Conservation (phyloP, 2,113 vertebrate species). For the Dolichallabes microphthalmus region DNA sequence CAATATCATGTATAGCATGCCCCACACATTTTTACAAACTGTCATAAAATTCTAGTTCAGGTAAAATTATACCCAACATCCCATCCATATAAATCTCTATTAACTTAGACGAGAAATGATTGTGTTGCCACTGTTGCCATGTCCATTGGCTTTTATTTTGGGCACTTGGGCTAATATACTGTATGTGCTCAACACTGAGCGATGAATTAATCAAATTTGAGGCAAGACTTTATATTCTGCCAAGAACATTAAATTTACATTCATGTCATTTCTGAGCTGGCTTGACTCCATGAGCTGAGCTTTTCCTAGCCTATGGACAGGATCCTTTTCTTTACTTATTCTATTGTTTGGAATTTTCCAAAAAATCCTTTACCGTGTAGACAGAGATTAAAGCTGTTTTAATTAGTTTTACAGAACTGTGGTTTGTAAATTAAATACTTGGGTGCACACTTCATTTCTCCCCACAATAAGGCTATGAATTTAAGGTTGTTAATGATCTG, state of each 20-base stretch:
- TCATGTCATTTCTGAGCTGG: slow-evolving; percentile 17
- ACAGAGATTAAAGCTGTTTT: background rate
- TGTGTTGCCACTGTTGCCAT: background rate
- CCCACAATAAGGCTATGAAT: too few relatives aligned
- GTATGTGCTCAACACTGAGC: background rate
- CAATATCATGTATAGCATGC: background rate
- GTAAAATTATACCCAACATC: background rate
- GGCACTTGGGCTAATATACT: slow-evolving; percentile 5
- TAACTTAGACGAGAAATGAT: background rate
- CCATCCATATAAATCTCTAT: background rate
- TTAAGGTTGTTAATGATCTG: too few relatives aligned
- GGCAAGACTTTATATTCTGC: background rate
- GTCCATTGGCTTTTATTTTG: background rate
- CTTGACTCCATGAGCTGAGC: background rate
- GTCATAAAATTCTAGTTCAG: background rate
- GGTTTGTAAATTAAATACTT: background rate
- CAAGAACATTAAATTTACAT: slow-evolving; percentile 10
- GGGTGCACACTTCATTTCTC: too few relatives aligned
- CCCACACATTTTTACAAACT: background rate
- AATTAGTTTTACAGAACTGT: background rate
- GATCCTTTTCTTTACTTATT: background rate
- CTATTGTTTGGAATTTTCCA: background rate
- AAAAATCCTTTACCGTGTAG: background rate
- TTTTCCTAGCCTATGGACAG: slow-evolving; percentile 3
- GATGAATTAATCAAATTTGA: slow-evolving; percentile 2